Evolutionary conservation across 2,888 invertebrate genomes (phyloP), one percentile per base, ranked within the genome.

Genomic region (Sussaba pulchella): DNA sequence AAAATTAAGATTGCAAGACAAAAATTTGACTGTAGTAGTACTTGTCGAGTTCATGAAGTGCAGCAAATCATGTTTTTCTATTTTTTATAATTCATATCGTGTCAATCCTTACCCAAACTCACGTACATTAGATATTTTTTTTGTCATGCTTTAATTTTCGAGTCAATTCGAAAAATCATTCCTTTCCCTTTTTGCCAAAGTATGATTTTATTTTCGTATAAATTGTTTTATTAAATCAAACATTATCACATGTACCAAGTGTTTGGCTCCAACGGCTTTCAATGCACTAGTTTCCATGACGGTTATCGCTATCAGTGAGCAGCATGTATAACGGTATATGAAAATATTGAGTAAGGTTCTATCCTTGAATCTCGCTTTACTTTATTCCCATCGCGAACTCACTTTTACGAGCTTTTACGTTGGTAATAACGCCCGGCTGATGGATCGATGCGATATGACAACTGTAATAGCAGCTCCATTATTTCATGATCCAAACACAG

Each of bases 381-480:
- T 1, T 12, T 24, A 9, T 52, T n/a, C n/a, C 12, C 52, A 47
- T 4, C 21, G 6, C 6, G 12, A 21, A 24, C 0, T 10, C 5
- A 12, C n/a, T 24, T 21, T 24, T 26, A 24, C n/a, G 26, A 54
- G 54, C 5, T 57, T 57, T 31, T 57, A 31, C 31, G 31, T 31
- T 57, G 2, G 17, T 17, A 1, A 57, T n/a, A 24, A n/a, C n/a
- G 26, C 57, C 31, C 2, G n/a, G 17, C 57, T 21, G 52, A 24
- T 52, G 10, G 57, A 36, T 57, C 57, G 36, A 17, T 57, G 17
- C 17, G 36, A 57, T 57, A 36, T 31, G 57, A 12, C 57, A 31
- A 31, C 6, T 36, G 26, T 54, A 54, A 54, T 31, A n/a, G 14
- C 54, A 31, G 5, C 31, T 24, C 14, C 31, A 14, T 54, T 31